These are phyloP conservation scores for Momotus momota DNA, from an alignment of 2,797 vertebrate species.

Conservation along the genomic window DNA sequence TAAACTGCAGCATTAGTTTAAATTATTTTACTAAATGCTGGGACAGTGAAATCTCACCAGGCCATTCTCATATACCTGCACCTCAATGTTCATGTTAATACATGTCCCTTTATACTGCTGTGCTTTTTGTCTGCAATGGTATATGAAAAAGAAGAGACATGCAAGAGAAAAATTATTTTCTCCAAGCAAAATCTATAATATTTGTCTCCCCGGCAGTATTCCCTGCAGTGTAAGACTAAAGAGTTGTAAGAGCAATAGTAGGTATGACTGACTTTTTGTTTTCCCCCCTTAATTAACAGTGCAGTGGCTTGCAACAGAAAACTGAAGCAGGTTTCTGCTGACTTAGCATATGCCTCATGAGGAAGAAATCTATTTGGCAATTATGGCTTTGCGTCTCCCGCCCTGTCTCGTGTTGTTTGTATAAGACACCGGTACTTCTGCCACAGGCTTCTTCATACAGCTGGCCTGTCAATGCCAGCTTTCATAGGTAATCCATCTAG, in stretches of 20 bases:
- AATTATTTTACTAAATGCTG: conserved; percentile 10
- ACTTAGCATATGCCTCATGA: conserved; percentile 51
- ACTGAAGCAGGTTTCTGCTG: conserved; percentile 53
- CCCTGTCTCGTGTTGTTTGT: conserved; percentile 60
- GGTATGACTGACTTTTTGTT: background rate
- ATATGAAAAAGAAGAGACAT: background rate
- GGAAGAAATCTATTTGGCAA: conserved; percentile 68
- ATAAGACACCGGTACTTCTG: conserved; percentile 47
- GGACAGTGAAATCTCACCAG: conserved; percentile 47
- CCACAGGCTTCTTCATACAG: conserved; percentile 52
- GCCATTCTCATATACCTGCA: conserved; percentile 8
- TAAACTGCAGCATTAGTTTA: background rate
- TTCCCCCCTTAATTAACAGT: conserved; percentile 14
- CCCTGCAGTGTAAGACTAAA: background rate
- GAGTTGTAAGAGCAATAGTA: background rate
- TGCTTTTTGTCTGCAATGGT: background rate
- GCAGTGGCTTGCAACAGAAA: conserved; percentile 49
- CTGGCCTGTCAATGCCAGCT: conserved; percentile 66
- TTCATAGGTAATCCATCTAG: conserved; percentile 58
- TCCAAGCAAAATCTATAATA: background rate
- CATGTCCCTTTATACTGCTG: conserved; percentile 7
- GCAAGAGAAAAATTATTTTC: background rate
- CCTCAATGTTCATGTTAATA: conserved; percentile 26
- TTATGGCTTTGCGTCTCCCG: conserved; percentile 37
- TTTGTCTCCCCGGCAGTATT: background rate